Evolutionary conservation across 1,140 invertebrate genomes (phyloP).

Genomic region (Drosophila subobscura): DNA sequence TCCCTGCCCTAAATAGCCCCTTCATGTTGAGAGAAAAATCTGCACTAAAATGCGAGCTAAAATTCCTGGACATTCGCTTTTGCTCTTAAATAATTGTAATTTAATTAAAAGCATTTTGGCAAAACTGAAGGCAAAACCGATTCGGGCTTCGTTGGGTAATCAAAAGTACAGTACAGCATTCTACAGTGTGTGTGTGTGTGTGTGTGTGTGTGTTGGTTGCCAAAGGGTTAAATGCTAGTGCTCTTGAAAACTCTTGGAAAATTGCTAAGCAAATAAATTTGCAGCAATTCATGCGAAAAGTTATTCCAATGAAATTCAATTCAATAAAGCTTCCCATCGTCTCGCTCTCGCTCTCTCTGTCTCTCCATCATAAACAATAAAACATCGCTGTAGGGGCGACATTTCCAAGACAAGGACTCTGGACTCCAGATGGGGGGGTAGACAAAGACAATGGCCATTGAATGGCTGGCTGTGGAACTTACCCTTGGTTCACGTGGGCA

Average conservation of each 20-base stretch:
- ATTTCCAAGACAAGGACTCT: conserved; percentile 15
- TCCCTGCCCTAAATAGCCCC: conserved; percentile 6
- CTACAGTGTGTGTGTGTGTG: too few species aligned
- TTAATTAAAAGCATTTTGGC: conserved; percentile 46
- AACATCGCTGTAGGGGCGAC: conserved; percentile 24
- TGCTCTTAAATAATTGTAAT: conserved; percentile 39
- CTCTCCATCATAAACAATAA: conserved; percentile 47
- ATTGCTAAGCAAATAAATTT: conserved; percentile 61
- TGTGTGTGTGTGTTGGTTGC: background rate
- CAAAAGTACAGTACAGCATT: background rate
- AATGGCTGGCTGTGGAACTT: conserved; percentile 48
- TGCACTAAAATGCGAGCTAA: background rate
- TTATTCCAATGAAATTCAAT: conserved; percentile 61
- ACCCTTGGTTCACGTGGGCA: conserved; percentile 71
- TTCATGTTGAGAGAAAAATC: background rate
- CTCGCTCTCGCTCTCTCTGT: background rate
- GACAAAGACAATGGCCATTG: conserved; percentile 61
- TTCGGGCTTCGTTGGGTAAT: background rate
- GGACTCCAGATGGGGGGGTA: background rate
- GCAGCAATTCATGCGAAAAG: conserved; percentile 60
- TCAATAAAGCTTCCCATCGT: conserved; percentile 43
- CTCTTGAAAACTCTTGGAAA: conserved; percentile 34
- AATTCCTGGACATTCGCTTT: conserved; percentile 10
- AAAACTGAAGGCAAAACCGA: conserved; percentile 14
- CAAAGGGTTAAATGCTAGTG: conserved; percentile 14